Evolutionary conservation across 1,140 invertebrate genomes (phyloP).

Genomic region (Drosophila rhopaloa): DNA sequence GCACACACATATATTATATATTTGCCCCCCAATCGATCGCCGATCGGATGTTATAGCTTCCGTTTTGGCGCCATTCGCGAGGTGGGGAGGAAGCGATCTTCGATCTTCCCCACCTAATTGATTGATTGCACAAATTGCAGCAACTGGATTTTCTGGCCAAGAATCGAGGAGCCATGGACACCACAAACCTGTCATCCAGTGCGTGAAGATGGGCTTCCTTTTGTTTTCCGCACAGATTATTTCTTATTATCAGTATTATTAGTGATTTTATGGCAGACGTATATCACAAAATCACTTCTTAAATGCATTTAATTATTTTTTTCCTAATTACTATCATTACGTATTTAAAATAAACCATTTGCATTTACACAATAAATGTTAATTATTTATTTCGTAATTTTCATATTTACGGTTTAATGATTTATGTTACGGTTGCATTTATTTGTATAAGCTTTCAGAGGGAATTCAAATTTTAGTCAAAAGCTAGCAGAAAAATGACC

Average conservation of each 20-base stretch:
- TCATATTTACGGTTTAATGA: not conserved
- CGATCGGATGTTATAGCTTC: slow-evolving; percentile 25
- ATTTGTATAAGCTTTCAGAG: no score
- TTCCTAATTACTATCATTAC: not conserved
- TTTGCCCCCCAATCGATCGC: slow-evolving; percentile 1
- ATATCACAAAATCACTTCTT: slow-evolving; percentile 2
- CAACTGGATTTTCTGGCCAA: slow-evolving; percentile 8
- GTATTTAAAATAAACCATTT: not conserved
- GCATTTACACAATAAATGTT: not conserved
- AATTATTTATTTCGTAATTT: not conserved
- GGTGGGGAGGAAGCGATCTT: slow-evolving; percentile 14
- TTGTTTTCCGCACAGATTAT: not conserved
- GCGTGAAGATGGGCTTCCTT: slow-evolving; percentile 26
- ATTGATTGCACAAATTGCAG: slow-evolving; percentile 35
- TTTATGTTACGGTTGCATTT: not conserved
- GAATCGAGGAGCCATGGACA: not conserved
- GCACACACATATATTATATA: not conserved
- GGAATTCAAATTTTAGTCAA: no score
- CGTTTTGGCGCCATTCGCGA: slow-evolving; percentile 44
- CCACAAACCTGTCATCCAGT: not conserved
- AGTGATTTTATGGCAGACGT: not conserved
- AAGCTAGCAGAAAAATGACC: no score
- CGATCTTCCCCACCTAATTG: slow-evolving; percentile 40
- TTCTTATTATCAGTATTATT: slow-evolving; percentile 5
- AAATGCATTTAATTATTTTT: slow-evolving; percentile 12